Base-by-base conservation (phyloP, 1,140 invertebrate genomes). In the Rhizoglyphus robini region DNA sequence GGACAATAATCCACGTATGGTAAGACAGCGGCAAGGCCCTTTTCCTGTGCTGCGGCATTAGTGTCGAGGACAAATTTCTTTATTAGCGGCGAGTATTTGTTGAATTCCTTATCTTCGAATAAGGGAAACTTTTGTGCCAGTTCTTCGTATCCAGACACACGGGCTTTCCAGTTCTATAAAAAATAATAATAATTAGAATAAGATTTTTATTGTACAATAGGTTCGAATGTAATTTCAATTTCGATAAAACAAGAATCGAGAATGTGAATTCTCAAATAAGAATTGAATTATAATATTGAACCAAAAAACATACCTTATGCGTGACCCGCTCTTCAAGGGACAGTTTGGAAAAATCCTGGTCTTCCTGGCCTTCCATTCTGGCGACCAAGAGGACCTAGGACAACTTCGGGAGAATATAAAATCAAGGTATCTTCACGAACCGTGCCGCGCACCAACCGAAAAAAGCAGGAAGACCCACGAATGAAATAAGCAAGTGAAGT, bases 41-140 rank as follows among this genome's bases (percentile, higher is more conserved):
- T 97, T 75, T 97, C 94, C 76, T 96, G 92, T 1, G 92, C 92
- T 30, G 88, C 83, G 38, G 86, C 92, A 86, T 97, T 96, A 66
- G 85, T 91, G 74, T 98, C 95, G 4, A 83, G 79, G 0, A 96
- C 90, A 82, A 97, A 91, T 76, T 96, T 96, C 73, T 96, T 96
- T 36, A 97, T 82, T n/a, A 96, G 77, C 3, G 87, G 86, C 1
- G 88, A 76, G 78, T 87, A 97, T 76, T 92, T 94, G 65, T 83
- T 86, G 83, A 92, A 96, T 74, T 96, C 92, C 73, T 96, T 96
- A 73, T 95, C 90, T 66, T 74, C 75, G 20, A 75, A 70, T 5
- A 68, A 66, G 51, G 83, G 80, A 77, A 97, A 95, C 8, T 88
- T 77, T 74, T 95, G 95, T 3, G 84, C 82, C 0, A 90, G 86